Evolutionary conservation across 2,888 invertebrate genomes (phyloP).

Genomic region (Idaea biselata): DNA sequence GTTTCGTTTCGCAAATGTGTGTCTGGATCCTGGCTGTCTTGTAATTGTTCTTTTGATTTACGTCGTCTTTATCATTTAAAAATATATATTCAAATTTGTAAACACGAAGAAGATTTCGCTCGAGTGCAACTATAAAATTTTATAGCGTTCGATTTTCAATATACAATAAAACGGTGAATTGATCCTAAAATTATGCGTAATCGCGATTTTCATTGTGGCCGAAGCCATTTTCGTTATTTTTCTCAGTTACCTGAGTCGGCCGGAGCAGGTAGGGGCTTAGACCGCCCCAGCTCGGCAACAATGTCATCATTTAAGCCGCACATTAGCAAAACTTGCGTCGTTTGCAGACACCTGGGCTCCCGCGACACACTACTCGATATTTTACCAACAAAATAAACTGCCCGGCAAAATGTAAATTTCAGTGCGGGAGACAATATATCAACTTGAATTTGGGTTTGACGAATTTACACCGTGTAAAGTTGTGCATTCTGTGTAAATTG

Average conservation of each 20-base stretch:
- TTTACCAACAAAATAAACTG: conserved; percentile 61
- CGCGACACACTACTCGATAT: conserved; percentile 65
- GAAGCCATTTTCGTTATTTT: conserved; percentile 19
- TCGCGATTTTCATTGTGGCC: conserved; percentile 1
- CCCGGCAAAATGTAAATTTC: conserved; percentile 60
- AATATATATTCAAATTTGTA: not conserved
- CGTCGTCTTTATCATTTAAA: not conserved
- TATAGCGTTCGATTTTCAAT: not conserved
- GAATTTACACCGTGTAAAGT: conserved; percentile 34
- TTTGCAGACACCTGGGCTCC: conserved; percentile 69
- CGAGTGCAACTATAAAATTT: not conserved
- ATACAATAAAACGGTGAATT: conserved; percentile 1
- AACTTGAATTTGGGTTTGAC: conserved; percentile 40
- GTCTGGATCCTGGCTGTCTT: conserved; percentile 10
- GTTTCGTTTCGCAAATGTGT: conserved; percentile 28
- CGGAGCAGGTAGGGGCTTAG: conserved; percentile 41
- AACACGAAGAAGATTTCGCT: not conserved
- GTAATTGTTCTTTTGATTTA: conserved; percentile 20
- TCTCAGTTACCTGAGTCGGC: conserved; percentile 25
- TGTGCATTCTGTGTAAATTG: conserved; percentile 18
- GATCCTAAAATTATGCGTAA: not conserved
- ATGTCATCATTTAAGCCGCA: conserved; percentile 77
- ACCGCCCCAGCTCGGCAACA: conserved; percentile 51
- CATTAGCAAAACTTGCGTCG: conserved; percentile 76
- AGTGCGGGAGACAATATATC: conserved; percentile 42